A percentile compares a stretch with the other conserved stretches of the same genome.
Conservation (phyloP, 30 jellyfish, hydroid and myxozoan genomes). For the Hydra vulgaris region DNA sequence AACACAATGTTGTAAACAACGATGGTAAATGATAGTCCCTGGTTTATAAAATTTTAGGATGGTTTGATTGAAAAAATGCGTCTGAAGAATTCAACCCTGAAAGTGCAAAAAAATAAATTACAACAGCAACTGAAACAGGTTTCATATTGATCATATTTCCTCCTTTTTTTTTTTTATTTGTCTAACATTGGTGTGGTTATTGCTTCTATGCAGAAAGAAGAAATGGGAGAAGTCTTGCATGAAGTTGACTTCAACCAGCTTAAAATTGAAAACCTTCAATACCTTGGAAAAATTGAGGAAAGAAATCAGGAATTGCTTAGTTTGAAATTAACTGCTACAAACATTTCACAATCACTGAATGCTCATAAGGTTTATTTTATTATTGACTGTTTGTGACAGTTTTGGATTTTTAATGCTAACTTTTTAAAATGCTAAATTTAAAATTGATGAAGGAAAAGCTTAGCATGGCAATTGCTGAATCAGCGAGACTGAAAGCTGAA, state of each 20-base stretch:
- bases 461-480: constrained; percentile 42
- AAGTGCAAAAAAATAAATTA: constrained; percentile 72
- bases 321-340: constrained; percentile 66
- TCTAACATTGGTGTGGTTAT: neutral
- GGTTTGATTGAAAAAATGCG: constrained; percentile 72
- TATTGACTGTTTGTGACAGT: constrained; percentile 53
- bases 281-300: constrained; percentile 82
- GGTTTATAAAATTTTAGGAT: constrained; percentile 64
- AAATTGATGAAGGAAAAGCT: constrained; percentile 74
- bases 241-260: constrained; percentile 86
- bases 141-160: neutral
- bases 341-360: constrained; percentile 62
- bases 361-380: constrained; percentile 51
- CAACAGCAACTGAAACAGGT: constrained; percentile 87
- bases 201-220: constrained; percentile 53
- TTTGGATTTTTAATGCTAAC: neutral
- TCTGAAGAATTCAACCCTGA: constrained; percentile 68
- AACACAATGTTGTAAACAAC: too few relatives aligned
- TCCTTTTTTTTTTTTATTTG: neutral
- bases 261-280: constrained; percentile 79
- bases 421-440: too few relatives aligned
- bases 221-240: constrained; percentile 91
- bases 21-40: too few relatives aligned
- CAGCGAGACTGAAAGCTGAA: constrained; percentile 62
- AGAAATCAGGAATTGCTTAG: constrained; percentile 76